Conservation (phyloP, 2,797 vertebrate species). For the Chelon auratus region DNA sequence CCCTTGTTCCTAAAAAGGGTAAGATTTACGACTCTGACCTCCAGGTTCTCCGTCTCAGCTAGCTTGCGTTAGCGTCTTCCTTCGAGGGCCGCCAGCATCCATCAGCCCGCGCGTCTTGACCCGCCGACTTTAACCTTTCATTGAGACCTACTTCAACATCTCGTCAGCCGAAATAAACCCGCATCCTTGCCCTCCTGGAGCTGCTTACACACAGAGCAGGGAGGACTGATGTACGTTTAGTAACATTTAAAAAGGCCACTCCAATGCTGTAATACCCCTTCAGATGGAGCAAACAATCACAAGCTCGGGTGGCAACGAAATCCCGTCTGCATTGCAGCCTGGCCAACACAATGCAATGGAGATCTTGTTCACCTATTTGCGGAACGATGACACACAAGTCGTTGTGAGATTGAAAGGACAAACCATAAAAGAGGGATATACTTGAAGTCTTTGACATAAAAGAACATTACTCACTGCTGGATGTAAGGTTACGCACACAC, state of each 20-base stretch:
- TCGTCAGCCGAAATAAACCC: slow-evolving; percentile 52
- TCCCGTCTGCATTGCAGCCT: background rate
- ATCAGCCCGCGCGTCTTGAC: slow-evolving; percentile 56
- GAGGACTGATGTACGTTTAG: slow-evolving; percentile 20
- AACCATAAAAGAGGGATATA: background rate
- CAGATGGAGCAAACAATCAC: slow-evolving; percentile 4
- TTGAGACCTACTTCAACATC: slow-evolving; percentile 58
- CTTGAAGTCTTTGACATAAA: background rate
- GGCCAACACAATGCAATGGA: no score
- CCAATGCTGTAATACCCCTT: slow-evolving; percentile 18
- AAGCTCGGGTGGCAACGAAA: background rate
- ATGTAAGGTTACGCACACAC: background rate
- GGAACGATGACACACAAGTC: background rate
- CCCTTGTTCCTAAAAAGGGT: slow-evolving; percentile 20
- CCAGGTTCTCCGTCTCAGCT: slow-evolving; percentile 38
- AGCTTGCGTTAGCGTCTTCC: slow-evolving; percentile 16
- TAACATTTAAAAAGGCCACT: slow-evolving; percentile 51
- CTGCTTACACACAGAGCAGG: slow-evolving; percentile 25
- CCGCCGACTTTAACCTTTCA: slow-evolving; percentile 56
- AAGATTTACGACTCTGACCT: slow-evolving; percentile 60
- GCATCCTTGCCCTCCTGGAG: slow-evolving; percentile 26
- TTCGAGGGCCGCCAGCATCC: slow-evolving; percentile 36
- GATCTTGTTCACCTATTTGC: background rate
- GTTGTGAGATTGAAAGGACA: background rate
- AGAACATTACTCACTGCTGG: background rate